These are phyloP conservation scores for Melolontha melolontha DNA, from an alignment of 2,888 invertebrate genomes.

Conservation along the genomic window DNA sequence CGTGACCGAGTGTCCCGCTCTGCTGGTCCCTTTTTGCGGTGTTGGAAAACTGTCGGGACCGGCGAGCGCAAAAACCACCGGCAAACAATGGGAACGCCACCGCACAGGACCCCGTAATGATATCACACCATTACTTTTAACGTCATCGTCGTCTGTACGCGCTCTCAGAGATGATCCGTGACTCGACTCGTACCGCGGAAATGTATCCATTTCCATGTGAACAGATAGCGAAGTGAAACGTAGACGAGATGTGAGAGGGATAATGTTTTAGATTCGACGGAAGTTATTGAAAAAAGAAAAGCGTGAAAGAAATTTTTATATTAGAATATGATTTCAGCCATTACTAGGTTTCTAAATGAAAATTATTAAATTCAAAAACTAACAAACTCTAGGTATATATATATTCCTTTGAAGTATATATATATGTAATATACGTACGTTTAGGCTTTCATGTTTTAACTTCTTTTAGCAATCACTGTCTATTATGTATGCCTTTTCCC, in stretches of 20 bases:
- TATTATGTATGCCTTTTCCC: no score
- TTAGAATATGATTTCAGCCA: no score
- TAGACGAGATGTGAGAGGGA: constrained; percentile 14
- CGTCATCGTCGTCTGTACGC: constrained; percentile 25
- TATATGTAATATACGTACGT: no score
- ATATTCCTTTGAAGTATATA: no score
- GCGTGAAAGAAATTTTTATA: no score
- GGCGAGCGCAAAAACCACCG: constrained; percentile 30
- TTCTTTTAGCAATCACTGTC: no score
- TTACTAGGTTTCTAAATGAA: no score
- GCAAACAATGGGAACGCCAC: constrained; percentile 29
- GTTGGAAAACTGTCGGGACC: constrained; percentile 26
- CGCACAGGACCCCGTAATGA: constrained; percentile 37
- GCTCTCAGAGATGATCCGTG: constrained; percentile 31
- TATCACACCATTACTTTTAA: constrained; percentile 39
- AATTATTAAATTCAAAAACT: no score
- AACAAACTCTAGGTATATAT: no score
- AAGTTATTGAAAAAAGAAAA: constrained; percentile 29
- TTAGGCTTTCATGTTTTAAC: no score
- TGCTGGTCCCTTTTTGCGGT: constrained; percentile 51
- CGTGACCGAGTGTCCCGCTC: constrained; percentile 54
- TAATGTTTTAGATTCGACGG: constrained; percentile 34
- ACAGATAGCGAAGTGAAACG: constrained; percentile 22
- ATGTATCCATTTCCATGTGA: constrained; percentile 32
- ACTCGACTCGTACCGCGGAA: constrained; percentile 20